Percentiles rank a stretch among this genome's conserved stretches.
phyloP scores from a whole-genome alignment of 2,797 vertebrate genomes.

The Danio choprae region DNA sequence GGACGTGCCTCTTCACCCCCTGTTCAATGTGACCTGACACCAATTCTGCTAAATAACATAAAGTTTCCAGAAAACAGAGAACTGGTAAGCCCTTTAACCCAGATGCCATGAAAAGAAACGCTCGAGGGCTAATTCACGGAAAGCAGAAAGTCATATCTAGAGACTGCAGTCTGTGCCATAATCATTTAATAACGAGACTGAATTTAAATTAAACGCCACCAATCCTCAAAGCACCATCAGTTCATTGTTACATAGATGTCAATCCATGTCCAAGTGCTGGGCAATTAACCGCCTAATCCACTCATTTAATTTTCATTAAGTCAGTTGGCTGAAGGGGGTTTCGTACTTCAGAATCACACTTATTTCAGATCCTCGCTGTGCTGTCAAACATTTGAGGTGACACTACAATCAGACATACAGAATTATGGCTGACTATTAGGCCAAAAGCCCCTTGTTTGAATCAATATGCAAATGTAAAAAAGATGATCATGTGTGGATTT shows the following conservation, averaged over 20 bases:
- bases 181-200: conserved; percentile 28
- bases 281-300: conserved; percentile 50
- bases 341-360: conserved; percentile 32
- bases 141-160: conserved; percentile 12
- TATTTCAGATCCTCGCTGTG: conserved; percentile 15
- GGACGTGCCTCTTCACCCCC: neutral
- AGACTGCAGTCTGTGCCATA: neutral
- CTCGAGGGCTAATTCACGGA: conserved; percentile 7
- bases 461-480: neutral
- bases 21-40: conserved; percentile 9
- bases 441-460: neutral
- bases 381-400: conserved; percentile 10
- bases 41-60: conserved; percentile 24
- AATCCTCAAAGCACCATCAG: conserved; percentile 17
- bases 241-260: conserved; percentile 39
- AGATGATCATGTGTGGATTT: conserved; percentile 11
- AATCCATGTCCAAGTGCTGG: conserved; percentile 36
- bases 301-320: conserved; percentile 45
- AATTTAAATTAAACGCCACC: conserved; percentile 41
- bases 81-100: conserved; percentile 28
- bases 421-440: neutral
- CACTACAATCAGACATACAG: neutral
- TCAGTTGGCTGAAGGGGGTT: conserved; percentile 16
- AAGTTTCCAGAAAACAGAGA: conserved; percentile 18
- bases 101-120: conserved; percentile 7